Percentiles rank a stretch among this genome's conserved stretches.
Evolutionary conservation across 2,113 vertebrate genomes (phyloP).

Genomic region (Cinclus mexicanus): DNA sequence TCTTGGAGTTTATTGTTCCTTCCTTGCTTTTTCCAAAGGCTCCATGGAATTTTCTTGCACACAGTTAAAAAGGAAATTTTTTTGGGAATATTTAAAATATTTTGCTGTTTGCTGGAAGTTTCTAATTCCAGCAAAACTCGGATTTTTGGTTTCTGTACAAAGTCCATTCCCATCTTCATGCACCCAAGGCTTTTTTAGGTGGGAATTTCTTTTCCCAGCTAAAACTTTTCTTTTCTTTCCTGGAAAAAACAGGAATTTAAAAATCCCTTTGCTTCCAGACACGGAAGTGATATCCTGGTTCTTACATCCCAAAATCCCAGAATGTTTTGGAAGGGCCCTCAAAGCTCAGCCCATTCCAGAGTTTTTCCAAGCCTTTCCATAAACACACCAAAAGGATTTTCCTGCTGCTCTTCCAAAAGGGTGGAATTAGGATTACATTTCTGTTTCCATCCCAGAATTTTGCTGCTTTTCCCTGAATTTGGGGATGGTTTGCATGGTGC

Average conservation of each 20-base stretch:
- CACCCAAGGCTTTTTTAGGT: neutral
- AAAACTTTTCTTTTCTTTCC: neutral
- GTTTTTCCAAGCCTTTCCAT: neutral
- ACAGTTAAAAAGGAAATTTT: neutral
- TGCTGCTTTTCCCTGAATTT: neutral
- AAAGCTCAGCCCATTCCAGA: neutral
- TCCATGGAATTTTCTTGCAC: neutral
- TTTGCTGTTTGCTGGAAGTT: neutral
- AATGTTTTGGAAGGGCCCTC: neutral
- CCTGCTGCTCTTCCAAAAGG: neutral
- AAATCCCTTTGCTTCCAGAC: neutral
- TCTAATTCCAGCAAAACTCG: neutral
- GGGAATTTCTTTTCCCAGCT: neutral
- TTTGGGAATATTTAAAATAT: neutral
- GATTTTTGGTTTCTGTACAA: neutral
- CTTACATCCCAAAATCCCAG: neutral
- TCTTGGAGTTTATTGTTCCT: neutral
- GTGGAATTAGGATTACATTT: neutral
- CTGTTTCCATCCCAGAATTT: rapidly evolving
- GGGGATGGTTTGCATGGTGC: too few species aligned
- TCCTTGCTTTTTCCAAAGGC: neutral
- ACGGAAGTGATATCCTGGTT: rapidly evolving
- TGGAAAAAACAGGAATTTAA: neutral
- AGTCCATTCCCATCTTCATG: neutral
- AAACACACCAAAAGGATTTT: neutral